Evolutionary conservation across 2,113 vertebrate species (phyloP).

Genomic region (Callionymus lyra): DNA sequence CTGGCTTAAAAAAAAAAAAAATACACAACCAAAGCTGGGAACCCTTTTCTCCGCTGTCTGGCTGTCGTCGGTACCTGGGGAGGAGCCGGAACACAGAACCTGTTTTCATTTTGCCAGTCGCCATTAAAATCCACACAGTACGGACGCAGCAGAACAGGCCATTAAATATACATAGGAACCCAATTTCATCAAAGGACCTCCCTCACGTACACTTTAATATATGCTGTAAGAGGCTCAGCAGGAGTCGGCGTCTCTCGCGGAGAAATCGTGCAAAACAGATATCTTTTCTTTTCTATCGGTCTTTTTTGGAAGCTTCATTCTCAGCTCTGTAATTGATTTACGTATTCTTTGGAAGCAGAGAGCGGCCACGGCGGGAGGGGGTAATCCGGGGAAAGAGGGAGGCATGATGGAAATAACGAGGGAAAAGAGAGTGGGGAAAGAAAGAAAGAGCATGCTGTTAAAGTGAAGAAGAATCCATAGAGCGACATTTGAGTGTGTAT

Average conservation of each 20-base stretch:
- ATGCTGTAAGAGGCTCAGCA: slow-evolving; percentile 35
- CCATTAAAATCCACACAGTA: slow-evolving; percentile 59
- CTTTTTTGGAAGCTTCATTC: too few species aligned
- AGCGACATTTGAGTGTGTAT: too few species aligned
- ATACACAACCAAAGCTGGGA: slow-evolving; percentile 22
- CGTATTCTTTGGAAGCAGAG: too few species aligned
- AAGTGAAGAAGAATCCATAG: too few species aligned
- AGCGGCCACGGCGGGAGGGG: too few species aligned
- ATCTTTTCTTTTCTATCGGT: too few species aligned
- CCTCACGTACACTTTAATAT: slow-evolving; percentile 39
- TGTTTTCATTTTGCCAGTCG: slow-evolving; percentile 55
- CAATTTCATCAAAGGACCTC: slow-evolving; percentile 54
- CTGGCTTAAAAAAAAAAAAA: slow-evolving; percentile 1
- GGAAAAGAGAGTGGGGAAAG: too few species aligned
- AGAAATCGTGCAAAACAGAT: slow-evolving; percentile 17
- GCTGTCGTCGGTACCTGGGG: slow-evolving; percentile 39
- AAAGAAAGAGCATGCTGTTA: too few species aligned
- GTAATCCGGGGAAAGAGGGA: too few species aligned
- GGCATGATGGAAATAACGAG: too few species aligned
- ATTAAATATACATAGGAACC: slow-evolving; percentile 68
- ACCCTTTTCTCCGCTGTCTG: slow-evolving; percentile 24
- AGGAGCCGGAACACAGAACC: slow-evolving; percentile 45
- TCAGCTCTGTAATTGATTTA: too few species aligned
- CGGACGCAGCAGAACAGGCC: slow-evolving; percentile 46
- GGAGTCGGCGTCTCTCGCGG: slow-evolving; percentile 18